Base-by-base conservation (phyloP, 2,888 invertebrate species). In the Leptopilina drosophilae region DNA sequence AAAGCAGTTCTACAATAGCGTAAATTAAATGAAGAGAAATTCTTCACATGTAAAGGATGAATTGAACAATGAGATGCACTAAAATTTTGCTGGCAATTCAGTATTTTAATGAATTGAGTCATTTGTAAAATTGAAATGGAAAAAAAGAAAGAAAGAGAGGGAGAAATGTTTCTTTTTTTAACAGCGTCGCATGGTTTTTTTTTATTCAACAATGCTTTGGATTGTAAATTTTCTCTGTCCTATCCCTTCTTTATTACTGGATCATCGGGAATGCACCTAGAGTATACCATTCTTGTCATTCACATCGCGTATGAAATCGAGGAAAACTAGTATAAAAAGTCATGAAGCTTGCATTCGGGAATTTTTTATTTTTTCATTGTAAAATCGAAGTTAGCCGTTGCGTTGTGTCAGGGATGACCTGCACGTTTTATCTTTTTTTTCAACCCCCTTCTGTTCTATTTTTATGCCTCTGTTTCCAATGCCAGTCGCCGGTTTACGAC, bases 291-390 rank as follows among this genome's bases (percentile, higher is more conserved):
- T 73, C 40, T 56, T 73, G 73, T n/a, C 26, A 73, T 73, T 73
- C 73, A 73, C 33, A 73, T 59, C 33, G 56, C 56, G 73, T 73
- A 56, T 40, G 56, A n/a, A 73, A 73, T 59, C 53, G 56, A 40
- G 15, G 33, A 73, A 49, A 56, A n/a, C 40, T 8, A n/a, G 56
- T 73, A 40, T 40, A 56, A 73, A 73, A 73, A 73, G n/a, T 26
- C 56, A 56, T 73, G 56, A 73, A 59, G 73, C 73, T 73, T 73
- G 73, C 56, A 73, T 59, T 56, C 56, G 53, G 33, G 56, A 33
- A 40, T 73, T 73, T 73, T 56, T 73, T 59, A 11, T 73, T 73
- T 73, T 56, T 73, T 59, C 73, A 53, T 33, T 73, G 56, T 33
- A n/a, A 40, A 73, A 73, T 73, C 56, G 73, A 69, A 73, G 73